A percentile compares a stretch with the other conserved stretches of the same genome.
phyloP scores from a whole-genome alignment of 2,797 vertebrate genomes.

The Podarcis lilfordi region DNA sequence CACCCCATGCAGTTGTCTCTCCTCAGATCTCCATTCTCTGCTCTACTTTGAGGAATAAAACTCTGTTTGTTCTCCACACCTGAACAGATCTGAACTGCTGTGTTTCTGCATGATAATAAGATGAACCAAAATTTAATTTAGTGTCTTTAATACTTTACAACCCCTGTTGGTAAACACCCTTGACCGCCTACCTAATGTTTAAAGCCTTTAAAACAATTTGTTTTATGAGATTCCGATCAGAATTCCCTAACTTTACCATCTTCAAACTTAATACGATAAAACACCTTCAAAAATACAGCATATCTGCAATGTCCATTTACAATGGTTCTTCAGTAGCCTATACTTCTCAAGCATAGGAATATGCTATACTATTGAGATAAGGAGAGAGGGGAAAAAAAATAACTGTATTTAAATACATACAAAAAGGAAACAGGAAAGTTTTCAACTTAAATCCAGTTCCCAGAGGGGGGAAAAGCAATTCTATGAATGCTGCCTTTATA shows the following conservation, averaged over 20 bases:
- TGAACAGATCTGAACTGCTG: conserved; percentile 70
- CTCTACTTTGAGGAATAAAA: conserved; percentile 49
- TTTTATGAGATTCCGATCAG: conserved; percentile 87
- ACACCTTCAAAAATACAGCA: conserved; percentile 96
- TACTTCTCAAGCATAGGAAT: conserved; percentile 93
- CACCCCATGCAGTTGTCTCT: conserved; percentile 56
- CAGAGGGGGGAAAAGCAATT: conserved; percentile 85
- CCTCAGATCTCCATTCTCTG: conserved; percentile 57
- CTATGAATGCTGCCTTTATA: conserved; percentile 93
- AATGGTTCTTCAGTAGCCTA: conserved; percentile 92
- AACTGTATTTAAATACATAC: conserved; percentile 96
- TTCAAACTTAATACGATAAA: conserved; percentile 95
- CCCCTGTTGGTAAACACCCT: conserved; percentile 86
- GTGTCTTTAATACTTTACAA: conserved; percentile 87
- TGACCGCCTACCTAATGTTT: conserved; percentile 87
- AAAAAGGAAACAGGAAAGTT: conserved; percentile 93
- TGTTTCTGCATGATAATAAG: conserved; percentile 85
- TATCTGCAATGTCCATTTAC: conserved; percentile 97
- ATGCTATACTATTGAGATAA: conserved; percentile 90
- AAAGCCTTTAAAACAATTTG: conserved; percentile 88
- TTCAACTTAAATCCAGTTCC: conserved; percentile 97
- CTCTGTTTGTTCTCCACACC: conserved; percentile 63
- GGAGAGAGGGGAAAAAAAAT: conserved; percentile 73
- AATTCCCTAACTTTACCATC: conserved; percentile 91
- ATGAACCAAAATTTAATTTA: conserved; percentile 86